phyloP scores from a whole-genome alignment of 2,113 vertebrate species.

The Zosterops pallidus region DNA sequence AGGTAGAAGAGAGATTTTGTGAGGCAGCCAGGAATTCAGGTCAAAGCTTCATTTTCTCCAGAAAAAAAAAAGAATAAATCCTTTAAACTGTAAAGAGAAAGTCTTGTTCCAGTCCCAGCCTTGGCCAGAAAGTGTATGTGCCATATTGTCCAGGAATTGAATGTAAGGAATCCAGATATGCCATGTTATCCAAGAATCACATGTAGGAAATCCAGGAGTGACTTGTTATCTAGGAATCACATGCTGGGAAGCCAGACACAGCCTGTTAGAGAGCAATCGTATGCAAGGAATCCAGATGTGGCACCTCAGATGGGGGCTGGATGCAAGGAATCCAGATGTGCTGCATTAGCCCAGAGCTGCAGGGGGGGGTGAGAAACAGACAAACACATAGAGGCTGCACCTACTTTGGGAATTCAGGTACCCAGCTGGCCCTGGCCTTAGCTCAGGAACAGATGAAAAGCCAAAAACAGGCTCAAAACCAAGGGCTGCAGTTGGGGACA shows the following conservation, averaged over 20 bases:
- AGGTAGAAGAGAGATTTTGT: slow-evolving; percentile 62
- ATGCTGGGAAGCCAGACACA: slow-evolving; percentile 46
- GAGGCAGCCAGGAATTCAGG: slow-evolving; percentile 61
- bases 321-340: slow-evolving; percentile 19
- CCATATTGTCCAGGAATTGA: slow-evolving; percentile 59
- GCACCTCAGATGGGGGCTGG: background rate
- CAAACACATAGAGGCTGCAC: background rate
- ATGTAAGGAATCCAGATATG: slow-evolving; percentile 67
- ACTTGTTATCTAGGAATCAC: slow-evolving; percentile 66
- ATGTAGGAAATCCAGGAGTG: slow-evolving; percentile 67
- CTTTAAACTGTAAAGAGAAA: slow-evolving; percentile 53
- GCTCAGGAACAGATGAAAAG: background rate
- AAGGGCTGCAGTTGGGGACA: background rate
- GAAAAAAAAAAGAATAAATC: slow-evolving; percentile 1
- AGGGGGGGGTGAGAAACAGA: background rate
- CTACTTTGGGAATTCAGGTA: background rate
- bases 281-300: slow-evolving; percentile 63
- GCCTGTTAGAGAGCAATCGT: slow-evolving; percentile 4
- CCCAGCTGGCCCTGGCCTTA: background rate
- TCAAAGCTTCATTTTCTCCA: slow-evolving; percentile 48
- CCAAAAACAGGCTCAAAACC: background rate
- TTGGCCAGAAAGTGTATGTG: background rate
- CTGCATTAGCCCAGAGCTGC: background rate
- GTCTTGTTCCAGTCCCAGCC: slow-evolving; percentile 27
- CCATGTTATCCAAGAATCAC: slow-evolving; percentile 66